These are phyloP conservation scores for Zootermopsis nevadensis DNA, from an alignment of 2,888 invertebrate species.

Conservation along the genomic window DNA sequence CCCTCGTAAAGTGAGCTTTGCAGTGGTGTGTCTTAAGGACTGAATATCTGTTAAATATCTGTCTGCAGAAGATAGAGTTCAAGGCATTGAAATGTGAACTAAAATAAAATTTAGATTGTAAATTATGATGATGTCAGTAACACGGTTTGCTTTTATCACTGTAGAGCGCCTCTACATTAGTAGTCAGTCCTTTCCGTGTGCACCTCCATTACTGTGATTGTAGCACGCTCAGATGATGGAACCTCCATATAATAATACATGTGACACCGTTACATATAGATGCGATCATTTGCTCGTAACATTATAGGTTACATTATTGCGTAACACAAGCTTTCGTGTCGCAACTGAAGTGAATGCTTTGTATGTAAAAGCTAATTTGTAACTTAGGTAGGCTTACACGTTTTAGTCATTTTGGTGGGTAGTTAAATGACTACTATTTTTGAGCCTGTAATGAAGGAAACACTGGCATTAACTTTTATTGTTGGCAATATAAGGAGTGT, in stretches of 20 bases:
- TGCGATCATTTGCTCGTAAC: not conserved
- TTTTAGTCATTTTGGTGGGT: no score
- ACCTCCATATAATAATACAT: not conserved
- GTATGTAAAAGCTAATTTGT: not conserved
- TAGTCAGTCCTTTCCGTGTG: not conserved
- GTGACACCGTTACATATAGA: not conserved
- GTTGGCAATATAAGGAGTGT: no score
- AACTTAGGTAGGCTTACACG: no score
- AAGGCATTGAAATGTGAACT: constrained; percentile 15
- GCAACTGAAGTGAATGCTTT: not conserved
- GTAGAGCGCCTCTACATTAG: not conserved
- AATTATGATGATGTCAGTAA: constrained; percentile 16
- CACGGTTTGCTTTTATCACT: not conserved
- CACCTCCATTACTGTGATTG: constrained; percentile 21
- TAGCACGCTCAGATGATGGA: not conserved
- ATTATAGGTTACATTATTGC: not conserved
- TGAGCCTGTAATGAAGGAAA: no score
- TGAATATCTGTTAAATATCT: not conserved
- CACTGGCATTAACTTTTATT: no score
- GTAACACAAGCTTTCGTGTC: not conserved
- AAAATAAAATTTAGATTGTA: constrained; percentile 17
- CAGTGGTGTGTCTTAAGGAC: not conserved
- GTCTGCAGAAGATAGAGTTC: not conserved
- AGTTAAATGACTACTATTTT: no score
- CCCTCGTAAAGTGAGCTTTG: not conserved